Base-by-base conservation (phyloP, 92 coral and sea anemone species). In the Phenganax marumi region DNA sequence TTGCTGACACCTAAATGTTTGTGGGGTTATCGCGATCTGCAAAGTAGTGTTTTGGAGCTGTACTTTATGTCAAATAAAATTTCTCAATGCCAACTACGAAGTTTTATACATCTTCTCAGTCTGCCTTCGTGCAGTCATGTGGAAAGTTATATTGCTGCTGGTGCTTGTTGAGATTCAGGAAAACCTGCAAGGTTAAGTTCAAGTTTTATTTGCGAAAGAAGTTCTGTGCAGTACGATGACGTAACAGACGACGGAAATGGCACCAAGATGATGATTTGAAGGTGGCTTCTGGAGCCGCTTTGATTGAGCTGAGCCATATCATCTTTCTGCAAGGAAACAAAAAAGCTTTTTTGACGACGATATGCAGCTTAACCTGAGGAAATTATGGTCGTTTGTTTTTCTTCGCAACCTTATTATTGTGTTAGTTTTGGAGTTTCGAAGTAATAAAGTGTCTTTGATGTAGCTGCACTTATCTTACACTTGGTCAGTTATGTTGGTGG, bases 401-500 rank as follows among this genome's bases (percentile, higher is more conserved):
- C 19, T 62, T 18, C 68, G 13, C 43, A 62, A 62, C 43, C 2
- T 33, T 33, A 62, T 62, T 62, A 19, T 62, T 66, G 23, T 66
- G 50, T 33, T 25, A 12, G 13, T 19, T 66, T 66, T 66, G 17
- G 72, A 25, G 50, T 66, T 66, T 66, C 33, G 43, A 24, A 25
- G 72, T 25, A 66, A 66, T 66, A 23, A 23, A 66, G 72, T 66
- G 72, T 33, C 72, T 66, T 66, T 33, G 72, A 33, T 33, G 50
- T 33, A 25, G 14, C 19, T 66, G 26, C 72, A 66, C 72, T 66
- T 66, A 66, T 66, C 26, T 25, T 33, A 33, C 72, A 66, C 72
- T 66, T 25, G 64, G 81, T 56, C 81, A 54, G 50, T 24, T 10
- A 54, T 54, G 61, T n/a, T 21, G 12, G 77, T 72, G 68, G 81